phyloP scores from a whole-genome alignment of 35 echinoderm and acorn worm species.

The Apostichopus parvimensis region DNA sequence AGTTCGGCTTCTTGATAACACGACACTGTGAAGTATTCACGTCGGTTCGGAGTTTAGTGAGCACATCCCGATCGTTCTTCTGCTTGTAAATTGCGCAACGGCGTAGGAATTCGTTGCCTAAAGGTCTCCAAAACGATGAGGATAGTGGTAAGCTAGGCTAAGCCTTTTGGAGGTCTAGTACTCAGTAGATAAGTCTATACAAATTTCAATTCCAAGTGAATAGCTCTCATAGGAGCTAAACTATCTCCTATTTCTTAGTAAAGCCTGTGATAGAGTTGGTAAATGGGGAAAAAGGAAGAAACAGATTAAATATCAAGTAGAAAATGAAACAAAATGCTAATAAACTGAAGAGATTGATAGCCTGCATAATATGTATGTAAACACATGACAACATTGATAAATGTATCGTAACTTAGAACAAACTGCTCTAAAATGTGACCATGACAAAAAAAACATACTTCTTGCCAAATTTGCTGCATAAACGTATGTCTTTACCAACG shows the following conservation, averaged over 20 bases:
- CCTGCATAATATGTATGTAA: too few species aligned
- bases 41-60: not conserved
- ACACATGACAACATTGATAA: not conserved
- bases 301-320: not conserved
- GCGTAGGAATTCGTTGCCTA: not conserved
- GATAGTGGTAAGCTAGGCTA: constrained; percentile 15
- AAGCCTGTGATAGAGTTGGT: constrained; percentile 41
- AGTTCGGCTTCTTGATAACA: too few species aligned
- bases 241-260: constrained; percentile 41
- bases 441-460: too few species aligned
- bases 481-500: too few species aligned
- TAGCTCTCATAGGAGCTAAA: constrained; percentile 27
- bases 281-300: constrained; percentile 8
- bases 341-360: too few species aligned
- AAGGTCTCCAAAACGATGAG: constrained; percentile 5
- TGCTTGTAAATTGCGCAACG: not conserved
- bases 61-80: not conserved
- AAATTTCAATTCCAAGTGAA: constrained; percentile 18
- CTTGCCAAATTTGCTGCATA: too few species aligned
- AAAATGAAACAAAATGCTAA: not conserved
- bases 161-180: constrained; percentile 29
- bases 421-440: too few species aligned
- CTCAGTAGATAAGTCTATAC: constrained; percentile 23
- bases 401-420: not conserved
- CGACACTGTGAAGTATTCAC: too few species aligned